A percentile compares a stretch with the other conserved stretches of the same genome.
These are phyloP conservation scores for Seriola rivoliana DNA, from an alignment of 2,113 vertebrate species.

Conservation along the genomic window DNA sequence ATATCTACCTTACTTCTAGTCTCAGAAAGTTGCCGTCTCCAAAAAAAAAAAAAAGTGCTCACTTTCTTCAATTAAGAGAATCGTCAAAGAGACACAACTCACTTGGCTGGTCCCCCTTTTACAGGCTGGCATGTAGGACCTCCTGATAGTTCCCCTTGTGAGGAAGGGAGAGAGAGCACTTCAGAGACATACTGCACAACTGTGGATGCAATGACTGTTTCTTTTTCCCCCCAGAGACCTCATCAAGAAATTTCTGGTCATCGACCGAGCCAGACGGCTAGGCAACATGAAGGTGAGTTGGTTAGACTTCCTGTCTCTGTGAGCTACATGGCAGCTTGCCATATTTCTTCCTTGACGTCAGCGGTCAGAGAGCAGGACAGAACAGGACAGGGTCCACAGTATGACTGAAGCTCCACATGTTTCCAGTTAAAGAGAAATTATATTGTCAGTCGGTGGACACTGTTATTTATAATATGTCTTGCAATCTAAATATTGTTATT, in stretches of 20 bases:
- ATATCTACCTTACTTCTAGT: background rate
- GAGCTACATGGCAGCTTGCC: constrained; percentile 7
- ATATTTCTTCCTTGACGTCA: constrained; percentile 23
- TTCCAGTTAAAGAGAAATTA: constrained; percentile 36
- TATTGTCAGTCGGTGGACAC: background rate
- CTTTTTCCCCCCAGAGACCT: constrained; percentile 88
- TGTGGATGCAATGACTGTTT: constrained; percentile 30
- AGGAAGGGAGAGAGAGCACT: background rate
- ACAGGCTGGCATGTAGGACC: background rate
- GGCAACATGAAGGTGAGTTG: constrained; percentile 96
- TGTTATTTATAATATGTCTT: constrained; percentile 3
- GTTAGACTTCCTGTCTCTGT: constrained; percentile 31
- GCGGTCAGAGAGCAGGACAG: background rate
- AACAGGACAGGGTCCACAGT: background rate
- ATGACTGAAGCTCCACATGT: constrained; percentile 21
- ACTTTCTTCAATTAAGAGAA: constrained; percentile 36
- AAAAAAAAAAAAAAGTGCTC: background rate
- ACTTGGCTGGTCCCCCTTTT: background rate
- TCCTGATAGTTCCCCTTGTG: background rate
- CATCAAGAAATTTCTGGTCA: constrained; percentile 95
- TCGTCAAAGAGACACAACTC: constrained; percentile 30
- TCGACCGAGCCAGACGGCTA: constrained; percentile 92
- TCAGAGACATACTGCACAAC: background rate
- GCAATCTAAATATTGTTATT: constrained; percentile 8
- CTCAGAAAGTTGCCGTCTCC: background rate